Evolutionary conservation across 2,888 invertebrate species (phyloP), one percentile per base, ranked within the genome.

Genomic region (Bellardia pandia): DNA sequence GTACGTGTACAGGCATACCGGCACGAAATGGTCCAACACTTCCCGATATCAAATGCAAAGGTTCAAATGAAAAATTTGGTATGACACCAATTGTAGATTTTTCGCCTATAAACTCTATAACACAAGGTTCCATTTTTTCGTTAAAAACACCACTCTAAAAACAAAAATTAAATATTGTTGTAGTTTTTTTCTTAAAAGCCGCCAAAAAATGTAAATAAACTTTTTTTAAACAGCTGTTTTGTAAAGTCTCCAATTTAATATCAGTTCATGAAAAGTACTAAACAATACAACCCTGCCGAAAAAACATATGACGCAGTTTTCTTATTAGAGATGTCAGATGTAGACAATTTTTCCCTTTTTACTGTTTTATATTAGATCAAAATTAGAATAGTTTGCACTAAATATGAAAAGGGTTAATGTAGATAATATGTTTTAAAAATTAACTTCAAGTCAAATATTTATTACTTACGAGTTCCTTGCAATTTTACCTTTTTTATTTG

Each of bases 1-100:
- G 99, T 8, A 99, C 98, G 89, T 95, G 95, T 16, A 97, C 94
- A 0, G 98, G 98, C 82, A 98, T 93, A 89, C 98, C 98, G 62
- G 99, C 97, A 62, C 96, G 95, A 92, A 99, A 98, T 0, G 99
- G 99, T 0, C 99, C 99, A 84, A 98, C 95, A 91, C 98, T 97
- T n/a, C 99, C 98, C 88, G 96, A 96, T 90, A 98, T 97, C 90
- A 98, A 94, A 93, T 96, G 96, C 53, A 97, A 95, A 88, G 95
- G 95, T 85, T 95, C 96, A 90, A 96, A 96, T 16, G 95, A 96
- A 92, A 99, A 99, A 92, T 98, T 98, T 0, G 99, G 99, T 89
- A 98, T 96, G 14, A 99, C 96, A 89, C 96, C 96, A 30, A 99
- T 95, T 69, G 95, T 94, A 90, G 96, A 95, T 90, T 98, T 97